phyloP scores from a whole-genome alignment of 2,113 vertebrate species.

The Tautogolabrus adspersus region DNA sequence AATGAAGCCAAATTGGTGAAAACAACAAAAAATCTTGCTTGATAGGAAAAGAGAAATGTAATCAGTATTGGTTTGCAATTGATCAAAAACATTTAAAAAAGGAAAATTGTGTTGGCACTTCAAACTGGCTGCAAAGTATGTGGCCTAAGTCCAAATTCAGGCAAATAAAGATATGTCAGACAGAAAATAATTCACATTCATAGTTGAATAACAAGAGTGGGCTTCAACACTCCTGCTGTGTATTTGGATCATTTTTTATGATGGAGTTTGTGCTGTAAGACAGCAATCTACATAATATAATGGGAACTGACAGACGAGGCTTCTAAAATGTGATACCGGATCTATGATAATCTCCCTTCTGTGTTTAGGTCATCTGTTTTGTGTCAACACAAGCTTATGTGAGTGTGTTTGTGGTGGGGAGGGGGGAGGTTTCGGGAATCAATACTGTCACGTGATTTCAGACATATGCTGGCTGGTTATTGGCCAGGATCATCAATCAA shows the following conservation, averaged over 20 bases:
- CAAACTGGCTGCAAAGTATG: slow-evolving; percentile 14
- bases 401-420: slow-evolving; percentile 33
- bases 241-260: slow-evolving; percentile 19
- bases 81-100: slow-evolving; percentile 28
- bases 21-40: not conserved
- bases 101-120: slow-evolving; percentile 6
- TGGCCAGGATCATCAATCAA: slow-evolving; percentile 75
- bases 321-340: slow-evolving; percentile 35
- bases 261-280: slow-evolving; percentile 14
- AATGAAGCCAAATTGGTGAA: slow-evolving; percentile 45
- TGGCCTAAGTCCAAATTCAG: slow-evolving; percentile 3
- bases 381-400: slow-evolving; percentile 64
- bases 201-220: not conserved
- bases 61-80: slow-evolving; percentile 27
- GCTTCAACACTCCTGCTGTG: not conserved
- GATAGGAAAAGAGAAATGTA: slow-evolving; percentile 6
- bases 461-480: slow-evolving; percentile 63
- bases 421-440: slow-evolving; percentile 55
- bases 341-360: slow-evolving; percentile 52
- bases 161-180: not conserved
- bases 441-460: slow-evolving; percentile 65
- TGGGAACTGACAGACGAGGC: slow-evolving; percentile 44
- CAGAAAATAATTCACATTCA: slow-evolving; percentile 18
- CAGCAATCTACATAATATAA: slow-evolving; percentile 35
- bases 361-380: slow-evolving; percentile 67